Evolutionary conservation across 2,797 vertebrate species (phyloP).

Genomic region (Antrozous pallidus): DNA sequence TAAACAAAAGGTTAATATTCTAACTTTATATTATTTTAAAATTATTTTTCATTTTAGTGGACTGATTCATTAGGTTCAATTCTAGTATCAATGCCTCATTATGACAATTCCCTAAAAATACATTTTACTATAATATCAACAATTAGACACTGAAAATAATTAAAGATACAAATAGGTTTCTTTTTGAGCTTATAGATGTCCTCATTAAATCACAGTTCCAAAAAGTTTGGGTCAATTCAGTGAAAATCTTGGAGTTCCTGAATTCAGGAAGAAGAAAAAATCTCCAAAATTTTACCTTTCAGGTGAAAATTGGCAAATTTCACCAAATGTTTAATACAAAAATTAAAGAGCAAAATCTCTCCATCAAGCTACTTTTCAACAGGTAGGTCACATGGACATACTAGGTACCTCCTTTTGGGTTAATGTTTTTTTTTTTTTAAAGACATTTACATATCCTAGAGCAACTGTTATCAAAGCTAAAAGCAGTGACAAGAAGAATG

Average conservation of each 20-base stretch:
- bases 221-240: neutral
- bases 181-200: constrained; percentile 7
- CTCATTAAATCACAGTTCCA: constrained; percentile 18
- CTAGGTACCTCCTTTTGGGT: neutral
- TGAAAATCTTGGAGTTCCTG: neutral
- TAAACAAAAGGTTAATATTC: neutral
- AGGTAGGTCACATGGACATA: constrained; percentile 34
- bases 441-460: constrained; percentile 12
- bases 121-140: neutral
- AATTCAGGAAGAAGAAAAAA: neutral
- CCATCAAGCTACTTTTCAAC: constrained; percentile 25
- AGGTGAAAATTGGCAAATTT: constrained; percentile 23
- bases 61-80: neutral
- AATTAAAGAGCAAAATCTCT: constrained; percentile 26
- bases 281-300: constrained; percentile 1
- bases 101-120: constrained; percentile 20
- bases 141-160: neutral
- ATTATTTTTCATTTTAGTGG: constrained; percentile 16
- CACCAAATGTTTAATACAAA: constrained; percentile 32
- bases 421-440: neutral
- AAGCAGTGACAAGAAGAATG: constrained; percentile 20
- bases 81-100: constrained; percentile 3
- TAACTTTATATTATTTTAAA: constrained; percentile 27
- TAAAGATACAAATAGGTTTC: constrained; percentile 7
- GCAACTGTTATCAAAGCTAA: neutral